A percentile compares a stretch with the other conserved stretches of the same genome.
Conservation (phyloP, 2,113 vertebrate genomes). For the Elephantulus edwardii region DNA sequence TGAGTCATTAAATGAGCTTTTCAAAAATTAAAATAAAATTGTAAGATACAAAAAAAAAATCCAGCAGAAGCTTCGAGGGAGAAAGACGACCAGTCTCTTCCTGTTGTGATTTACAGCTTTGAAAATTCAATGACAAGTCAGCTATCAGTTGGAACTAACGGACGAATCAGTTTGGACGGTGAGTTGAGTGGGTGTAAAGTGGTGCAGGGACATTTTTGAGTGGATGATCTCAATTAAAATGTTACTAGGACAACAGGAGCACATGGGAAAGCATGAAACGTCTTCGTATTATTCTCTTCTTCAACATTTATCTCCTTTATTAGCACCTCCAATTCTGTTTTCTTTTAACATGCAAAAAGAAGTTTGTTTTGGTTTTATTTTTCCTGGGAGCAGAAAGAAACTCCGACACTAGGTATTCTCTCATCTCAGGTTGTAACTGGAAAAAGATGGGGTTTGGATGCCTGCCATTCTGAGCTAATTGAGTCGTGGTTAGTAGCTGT, state of each 20-base stretch:
- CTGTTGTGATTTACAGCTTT: too few relatives aligned
- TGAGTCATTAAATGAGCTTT: too few relatives aligned
- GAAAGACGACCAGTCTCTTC: too few relatives aligned
- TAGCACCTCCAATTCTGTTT: neutral
- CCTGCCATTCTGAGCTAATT: too few relatives aligned
- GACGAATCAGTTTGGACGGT: too few relatives aligned
- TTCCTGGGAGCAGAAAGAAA: neutral
- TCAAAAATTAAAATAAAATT: too few relatives aligned
- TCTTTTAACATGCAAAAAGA: neutral
- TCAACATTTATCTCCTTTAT: neutral
- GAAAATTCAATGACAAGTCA: too few relatives aligned
- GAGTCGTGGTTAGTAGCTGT: too few relatives aligned
- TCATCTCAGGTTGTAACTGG: neutral
- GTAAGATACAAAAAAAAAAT: too few relatives aligned
- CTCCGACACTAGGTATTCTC: neutral
- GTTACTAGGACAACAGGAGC: neutral
- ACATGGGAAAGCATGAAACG: neutral
- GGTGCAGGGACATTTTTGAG: neutral
- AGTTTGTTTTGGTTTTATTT: slow-evolving; percentile 15
- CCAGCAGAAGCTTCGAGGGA: too few relatives aligned
- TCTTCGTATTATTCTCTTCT: neutral
- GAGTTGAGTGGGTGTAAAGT: neutral
- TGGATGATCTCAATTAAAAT: neutral
- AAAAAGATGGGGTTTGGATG: too few relatives aligned
- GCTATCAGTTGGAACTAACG: too few relatives aligned